Evolutionary conservation across 2,888 invertebrate species (phyloP), one percentile per base, ranked within the genome.

Genomic region (Drosophila recens): DNA sequence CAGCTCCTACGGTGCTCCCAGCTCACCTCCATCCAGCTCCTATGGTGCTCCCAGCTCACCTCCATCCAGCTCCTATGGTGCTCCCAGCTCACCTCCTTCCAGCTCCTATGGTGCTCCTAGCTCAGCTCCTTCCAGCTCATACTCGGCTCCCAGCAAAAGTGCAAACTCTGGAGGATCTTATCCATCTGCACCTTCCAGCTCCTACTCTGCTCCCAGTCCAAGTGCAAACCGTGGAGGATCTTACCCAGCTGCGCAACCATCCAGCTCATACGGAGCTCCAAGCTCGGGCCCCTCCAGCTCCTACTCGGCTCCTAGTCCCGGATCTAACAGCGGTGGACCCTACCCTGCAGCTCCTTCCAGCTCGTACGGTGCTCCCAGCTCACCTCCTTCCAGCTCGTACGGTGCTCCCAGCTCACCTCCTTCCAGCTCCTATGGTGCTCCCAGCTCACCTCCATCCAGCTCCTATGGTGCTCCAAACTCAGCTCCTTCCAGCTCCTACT

Each of bases 191-290:
- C 67, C 67, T 3, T 69, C 69, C 2, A 69, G 67, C 59, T 80
- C 84, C 1, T 81, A 83, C 65, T 80, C 84, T 0, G 78, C 81
- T 0, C 79, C 81, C 0, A 80, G 68, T n/a, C 33, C 63, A 0
- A 57, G 54, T 0, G 93, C 93, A 0, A 80, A 15, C 56, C 92
- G 92, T 40, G 86, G 92, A 72, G 94, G 94, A 75, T 93, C 84
- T 0, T 81, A 94, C 33, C 82, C 94, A 1, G 92, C 94, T 0
- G 86, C 93, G 8, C 6, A 30, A 23, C 87, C 84, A 0, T 88
- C 79, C 10, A 27, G 68, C 52, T 82, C 80, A 0, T 80, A 80
- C 8, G 65, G 68, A 0, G 75, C 79, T 0, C 80, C 79, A 1
- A 70, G 59, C 33, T 33, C 71, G 0, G 57, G 38, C 8, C 86